A percentile compares a stretch with the other conserved stretches of the same genome.
phyloP scores from a whole-genome alignment of 2,888 invertebrate species.

The Xanthia togata region DNA sequence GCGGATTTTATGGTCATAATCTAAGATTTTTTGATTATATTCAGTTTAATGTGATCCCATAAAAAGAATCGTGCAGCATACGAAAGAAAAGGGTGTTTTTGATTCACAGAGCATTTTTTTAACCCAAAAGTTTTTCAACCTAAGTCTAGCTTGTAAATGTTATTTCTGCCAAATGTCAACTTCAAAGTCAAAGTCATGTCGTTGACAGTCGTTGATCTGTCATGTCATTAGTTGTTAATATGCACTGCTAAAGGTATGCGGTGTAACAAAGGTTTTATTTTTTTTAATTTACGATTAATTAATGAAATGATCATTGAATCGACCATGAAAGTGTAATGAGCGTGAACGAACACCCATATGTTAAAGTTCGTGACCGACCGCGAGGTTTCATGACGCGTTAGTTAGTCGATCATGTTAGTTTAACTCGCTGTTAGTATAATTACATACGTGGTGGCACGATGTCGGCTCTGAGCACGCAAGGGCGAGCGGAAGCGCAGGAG shows the following conservation, averaged over 20 bases:
- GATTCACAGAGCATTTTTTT: no score
- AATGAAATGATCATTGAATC: constrained; percentile 64
- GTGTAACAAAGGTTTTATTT: constrained; percentile 66
- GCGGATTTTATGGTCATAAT: neutral
- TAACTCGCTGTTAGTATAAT: constrained; percentile 68
- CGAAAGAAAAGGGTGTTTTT: no score
- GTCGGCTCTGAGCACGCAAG: constrained; percentile 69
- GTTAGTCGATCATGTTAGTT: constrained; percentile 69
- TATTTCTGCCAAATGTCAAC: constrained; percentile 43
- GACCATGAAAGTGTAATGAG: constrained; percentile 68
- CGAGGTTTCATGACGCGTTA: constrained; percentile 70
- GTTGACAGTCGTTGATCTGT: constrained; percentile 23
- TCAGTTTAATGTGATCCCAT: no score
- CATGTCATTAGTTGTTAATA: constrained; percentile 33
- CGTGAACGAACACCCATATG: constrained; percentile 64
- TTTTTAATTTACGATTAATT: constrained; percentile 66
- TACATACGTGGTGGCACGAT: constrained; percentile 67
- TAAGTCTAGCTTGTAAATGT: neutral
- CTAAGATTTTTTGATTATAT: neutral
- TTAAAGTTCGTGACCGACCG: constrained; percentile 71
- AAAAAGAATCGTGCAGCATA: no score
- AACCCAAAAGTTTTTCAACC: no score
- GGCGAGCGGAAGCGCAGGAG: constrained; percentile 81
- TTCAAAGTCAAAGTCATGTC: constrained; percentile 47
- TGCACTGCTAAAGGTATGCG: constrained; percentile 52